Conservation (phyloP, 2,888 invertebrate species). For the Morinoia aosen region DNA sequence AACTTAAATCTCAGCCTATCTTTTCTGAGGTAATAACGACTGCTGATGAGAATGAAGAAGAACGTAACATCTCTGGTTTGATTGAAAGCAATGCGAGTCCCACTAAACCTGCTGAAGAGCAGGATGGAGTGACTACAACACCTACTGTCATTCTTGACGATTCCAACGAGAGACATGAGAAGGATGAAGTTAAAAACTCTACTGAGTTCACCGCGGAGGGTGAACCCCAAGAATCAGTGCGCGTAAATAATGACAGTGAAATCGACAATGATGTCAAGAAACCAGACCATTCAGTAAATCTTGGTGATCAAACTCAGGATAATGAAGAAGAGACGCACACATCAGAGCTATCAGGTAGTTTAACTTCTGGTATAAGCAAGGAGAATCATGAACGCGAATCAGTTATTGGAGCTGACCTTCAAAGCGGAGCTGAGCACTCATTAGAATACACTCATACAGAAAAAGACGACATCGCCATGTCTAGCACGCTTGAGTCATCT, state of each 20-base stretch:
- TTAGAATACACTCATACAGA: not conserved
- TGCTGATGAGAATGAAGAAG: not conserved
- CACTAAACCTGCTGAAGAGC: not conserved
- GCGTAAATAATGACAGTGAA: not conserved
- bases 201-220: not conserved
- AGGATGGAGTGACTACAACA: not conserved
- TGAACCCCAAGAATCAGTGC: not conserved
- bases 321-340: not conserved
- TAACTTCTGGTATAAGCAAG: not conserved
- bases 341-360: not conserved
- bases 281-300: not conserved
- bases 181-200: not conserved
- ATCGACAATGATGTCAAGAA: not conserved
- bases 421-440: not conserved
- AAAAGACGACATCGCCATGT: not conserved
- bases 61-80: not conserved
- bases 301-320: not conserved
- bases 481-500: not conserved
- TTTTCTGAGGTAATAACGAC: not conserved
- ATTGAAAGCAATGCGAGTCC: not conserved
- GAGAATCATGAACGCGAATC: not conserved
- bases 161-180: not conserved
- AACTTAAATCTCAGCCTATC: not conserved
- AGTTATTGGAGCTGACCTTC: not conserved
- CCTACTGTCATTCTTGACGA: not conserved